These are phyloP conservation scores for Aulostomus chinensis DNA, from an alignment of 2,797 vertebrate genomes.

Conservation along the genomic window DNA sequence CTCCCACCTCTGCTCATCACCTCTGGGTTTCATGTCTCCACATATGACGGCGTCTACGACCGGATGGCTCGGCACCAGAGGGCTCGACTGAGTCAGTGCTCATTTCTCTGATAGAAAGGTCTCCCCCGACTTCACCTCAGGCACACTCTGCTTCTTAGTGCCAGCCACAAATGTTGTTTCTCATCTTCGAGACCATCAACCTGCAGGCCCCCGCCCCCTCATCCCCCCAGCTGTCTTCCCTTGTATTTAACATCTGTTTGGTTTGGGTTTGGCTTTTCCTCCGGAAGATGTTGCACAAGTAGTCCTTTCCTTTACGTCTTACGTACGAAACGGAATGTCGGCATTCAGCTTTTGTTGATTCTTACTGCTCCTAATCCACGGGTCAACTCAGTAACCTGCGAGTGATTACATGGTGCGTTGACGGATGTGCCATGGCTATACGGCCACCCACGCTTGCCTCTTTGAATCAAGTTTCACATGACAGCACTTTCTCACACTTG, in stretches of 20 bases:
- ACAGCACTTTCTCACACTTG: constrained; percentile 25
- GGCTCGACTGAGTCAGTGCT: constrained; percentile 34
- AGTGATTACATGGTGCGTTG: constrained; percentile 22
- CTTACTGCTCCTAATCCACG: background rate
- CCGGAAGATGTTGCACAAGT: background rate
- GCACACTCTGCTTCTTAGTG: constrained; percentile 12
- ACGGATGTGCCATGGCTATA: constrained; percentile 16
- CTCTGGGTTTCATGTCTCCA: constrained; percentile 3
- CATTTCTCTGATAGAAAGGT: constrained; percentile 24
- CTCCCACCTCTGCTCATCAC: background rate
- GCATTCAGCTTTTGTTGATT: background rate
- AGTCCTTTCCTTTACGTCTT: background rate
- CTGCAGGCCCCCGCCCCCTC: constrained; percentile 14
- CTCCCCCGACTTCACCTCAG: constrained; percentile 11
- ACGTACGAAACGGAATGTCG: background rate
- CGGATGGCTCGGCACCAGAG: constrained; percentile 14
- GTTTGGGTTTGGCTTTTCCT: no score
- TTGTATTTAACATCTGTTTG: background rate
- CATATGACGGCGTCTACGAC: background rate
- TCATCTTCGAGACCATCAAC: constrained; percentile 17
- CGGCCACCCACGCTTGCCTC: constrained; percentile 51
- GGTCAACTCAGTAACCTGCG: constrained; percentile 8
- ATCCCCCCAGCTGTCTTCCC: background rate
- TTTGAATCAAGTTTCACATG: constrained; percentile 45
- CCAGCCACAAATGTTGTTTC: constrained; percentile 15